Base-by-base conservation (phyloP, 2,113 vertebrate genomes). In the Epinephelus moara region DNA sequence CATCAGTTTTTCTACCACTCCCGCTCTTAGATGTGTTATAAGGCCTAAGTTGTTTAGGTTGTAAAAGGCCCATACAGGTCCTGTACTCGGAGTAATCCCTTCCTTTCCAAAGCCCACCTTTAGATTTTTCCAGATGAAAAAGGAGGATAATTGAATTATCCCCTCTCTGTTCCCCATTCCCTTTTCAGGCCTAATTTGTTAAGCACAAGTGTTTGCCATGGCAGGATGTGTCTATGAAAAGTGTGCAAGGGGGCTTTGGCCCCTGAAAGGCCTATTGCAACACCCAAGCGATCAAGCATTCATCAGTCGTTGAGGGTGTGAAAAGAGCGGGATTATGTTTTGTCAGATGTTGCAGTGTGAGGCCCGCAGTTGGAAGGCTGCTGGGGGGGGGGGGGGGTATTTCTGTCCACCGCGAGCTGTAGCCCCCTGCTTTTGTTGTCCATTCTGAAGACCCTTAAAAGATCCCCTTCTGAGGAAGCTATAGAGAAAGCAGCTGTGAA, bases 231-330 rank as follows among this genome's bases (percentile, higher is more conserved):
- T 82, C 81, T 74, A 82, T 92, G 79, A 92, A 91, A 80, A 90
- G 88, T 91, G 86, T 96, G 94, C 93, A 92, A 91, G 94, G 94
- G 94, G 88, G 86, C 94, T 97, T 96, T 95, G 94, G 94, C 93
- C 92, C 85, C 88, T 97, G 95, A 97, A 97, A 96, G 95, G 77
- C 94, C 95, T 93, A 94, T 96, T 96, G 96, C 96, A 96, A 95
- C 96, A 96, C 96, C 96, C 96, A 96, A 94, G 96, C 96, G 95
- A 96, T 96, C 96, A 95, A 95, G 96, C 96, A 97, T 98, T 98
- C 96, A 97, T 96, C 96, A 94, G 95, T 92, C 88, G 82, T 82
- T 66, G 50, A 89, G 85, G 49, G 82, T 82, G 96, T 96, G 96
- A 97, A 97, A 96, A 95, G 94, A 94, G 95, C 90, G 88, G 95